phyloP scores from a whole-genome alignment of 2,113 vertebrate species.

The Nibea albiflora region DNA sequence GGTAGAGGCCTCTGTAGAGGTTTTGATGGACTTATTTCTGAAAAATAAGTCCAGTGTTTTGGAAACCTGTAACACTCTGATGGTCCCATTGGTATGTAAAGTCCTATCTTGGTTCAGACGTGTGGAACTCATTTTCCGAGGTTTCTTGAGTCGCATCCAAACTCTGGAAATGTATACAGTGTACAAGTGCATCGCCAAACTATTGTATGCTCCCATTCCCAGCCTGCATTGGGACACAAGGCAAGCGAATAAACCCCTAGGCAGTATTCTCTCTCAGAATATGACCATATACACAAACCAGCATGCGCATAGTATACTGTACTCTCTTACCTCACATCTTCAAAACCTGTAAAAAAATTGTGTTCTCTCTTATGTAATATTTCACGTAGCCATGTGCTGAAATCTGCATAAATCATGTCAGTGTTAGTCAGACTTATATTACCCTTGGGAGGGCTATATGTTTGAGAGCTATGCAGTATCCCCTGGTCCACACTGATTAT shows the following conservation, averaged over 20 bases:
- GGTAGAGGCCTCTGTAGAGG: background rate
- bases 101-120: conserved; percentile 68
- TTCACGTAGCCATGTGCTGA: conserved; percentile 61
- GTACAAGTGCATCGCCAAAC: conserved; percentile 29
- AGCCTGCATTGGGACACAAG: conserved; percentile 36
- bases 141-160: conserved; percentile 59
- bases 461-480: conserved; percentile 67
- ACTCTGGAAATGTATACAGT: conserved; percentile 59
- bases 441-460: conserved; percentile 70
- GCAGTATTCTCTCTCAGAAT: conserved; percentile 39
- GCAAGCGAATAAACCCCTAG: conserved; percentile 15
- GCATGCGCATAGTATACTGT: background rate
- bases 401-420: conserved; percentile 78
- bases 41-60: conserved; percentile 64
- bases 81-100: conserved; percentile 78
- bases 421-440: conserved; percentile 70
- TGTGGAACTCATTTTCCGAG: conserved; percentile 65
- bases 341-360: conserved; percentile 43
- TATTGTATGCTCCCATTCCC: conserved; percentile 35
- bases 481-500: conserved; percentile 72
- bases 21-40: conserved; percentile 56
- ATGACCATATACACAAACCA: conserved; percentile 1
- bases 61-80: conserved; percentile 61
- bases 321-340: conserved; percentile 17
- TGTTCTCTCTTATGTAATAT: conserved; percentile 61